phyloP scores from a whole-genome alignment of 1,140 invertebrate genomes.

The Drosophila trapezifrons region DNA sequence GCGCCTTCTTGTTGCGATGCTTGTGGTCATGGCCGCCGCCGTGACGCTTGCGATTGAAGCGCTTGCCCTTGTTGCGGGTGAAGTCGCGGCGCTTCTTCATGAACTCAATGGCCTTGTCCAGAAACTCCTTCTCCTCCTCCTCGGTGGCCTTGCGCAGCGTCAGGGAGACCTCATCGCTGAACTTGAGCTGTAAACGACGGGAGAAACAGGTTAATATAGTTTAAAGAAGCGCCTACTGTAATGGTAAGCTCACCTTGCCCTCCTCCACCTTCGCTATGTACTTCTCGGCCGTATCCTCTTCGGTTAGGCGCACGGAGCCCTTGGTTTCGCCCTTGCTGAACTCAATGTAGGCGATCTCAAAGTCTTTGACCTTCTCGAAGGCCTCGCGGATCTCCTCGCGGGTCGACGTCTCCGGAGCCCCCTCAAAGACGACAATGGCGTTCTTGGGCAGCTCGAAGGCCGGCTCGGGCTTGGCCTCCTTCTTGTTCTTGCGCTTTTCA shows the following conservation, averaged over 20 bases:
- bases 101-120: slow-evolving; percentile 87
- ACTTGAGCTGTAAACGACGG: slow-evolving; percentile 56
- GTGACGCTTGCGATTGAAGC: slow-evolving; percentile 82
- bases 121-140: slow-evolving; percentile 89
- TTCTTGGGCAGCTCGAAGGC: slow-evolving; percentile 87
- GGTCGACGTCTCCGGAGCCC: slow-evolving; percentile 86
- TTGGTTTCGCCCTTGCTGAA: slow-evolving; percentile 89
- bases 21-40: slow-evolving; percentile 64
- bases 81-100: slow-evolving; percentile 86
- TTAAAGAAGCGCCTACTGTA: not conserved
- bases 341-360: slow-evolving; percentile 90
- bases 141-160: slow-evolving; percentile 87
- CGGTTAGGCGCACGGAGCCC: slow-evolving; percentile 89
- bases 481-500: slow-evolving; percentile 86
- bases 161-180: slow-evolving; percentile 86
- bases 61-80: slow-evolving; percentile 83
- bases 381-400: slow-evolving; percentile 90
- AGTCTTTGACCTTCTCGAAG: slow-evolving; percentile 86
- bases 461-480: slow-evolving; percentile 85
- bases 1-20: slow-evolving; percentile 58
- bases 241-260: slow-evolving; percentile 84
- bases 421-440: slow-evolving; percentile 88
- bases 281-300: slow-evolving; percentile 88
- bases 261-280: slow-evolving; percentile 88
- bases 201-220: not conserved